A percentile compares a stretch with the other conserved stretches of the same genome.
These are phyloP conservation scores for Sciurus vulgaris DNA, from an alignment of 2,797 vertebrate genomes.

Conservation along the genomic window DNA sequence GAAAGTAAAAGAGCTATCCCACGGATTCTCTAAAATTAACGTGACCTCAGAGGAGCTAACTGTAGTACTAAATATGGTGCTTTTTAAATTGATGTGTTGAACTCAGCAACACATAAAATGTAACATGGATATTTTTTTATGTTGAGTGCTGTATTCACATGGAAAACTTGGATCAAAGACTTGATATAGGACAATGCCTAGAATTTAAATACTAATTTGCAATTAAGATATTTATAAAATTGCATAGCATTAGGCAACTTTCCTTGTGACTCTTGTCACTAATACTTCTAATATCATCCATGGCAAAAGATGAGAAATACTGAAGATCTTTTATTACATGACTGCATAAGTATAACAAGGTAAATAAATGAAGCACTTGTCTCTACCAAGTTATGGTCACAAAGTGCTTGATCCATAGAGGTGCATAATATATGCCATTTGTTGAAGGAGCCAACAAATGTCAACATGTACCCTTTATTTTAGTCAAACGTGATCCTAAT, in stretches of 20 bases:
- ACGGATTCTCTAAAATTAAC: neutral
- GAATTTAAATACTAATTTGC: conserved; percentile 15
- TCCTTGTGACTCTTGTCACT: neutral
- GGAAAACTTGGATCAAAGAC: neutral
- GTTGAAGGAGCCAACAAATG: neutral
- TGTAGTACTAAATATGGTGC: neutral
- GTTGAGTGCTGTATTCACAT: neutral
- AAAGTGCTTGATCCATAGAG: neutral
- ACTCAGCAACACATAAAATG: neutral
- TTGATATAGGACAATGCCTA: neutral
- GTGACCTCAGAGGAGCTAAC: neutral
- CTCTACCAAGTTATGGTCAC: neutral
- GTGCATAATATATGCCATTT: neutral
- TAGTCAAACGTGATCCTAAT: conserved; percentile 33
- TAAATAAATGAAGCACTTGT: conserved; percentile 7
- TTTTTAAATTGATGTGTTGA: neutral
- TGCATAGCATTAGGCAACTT: neutral
- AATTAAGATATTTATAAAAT: conserved; percentile 20
- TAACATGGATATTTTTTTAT: neutral
- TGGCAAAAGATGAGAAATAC: conserved; percentile 10
- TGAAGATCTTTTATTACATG: neutral
- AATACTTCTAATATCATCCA: conserved; percentile 49
- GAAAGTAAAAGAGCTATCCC: neutral
- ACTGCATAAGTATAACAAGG: neutral
- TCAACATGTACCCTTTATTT: neutral